These are phyloP conservation scores for Procavia capensis DNA, from an alignment of 2,113 vertebrate genomes.

Conservation along the genomic window DNA sequence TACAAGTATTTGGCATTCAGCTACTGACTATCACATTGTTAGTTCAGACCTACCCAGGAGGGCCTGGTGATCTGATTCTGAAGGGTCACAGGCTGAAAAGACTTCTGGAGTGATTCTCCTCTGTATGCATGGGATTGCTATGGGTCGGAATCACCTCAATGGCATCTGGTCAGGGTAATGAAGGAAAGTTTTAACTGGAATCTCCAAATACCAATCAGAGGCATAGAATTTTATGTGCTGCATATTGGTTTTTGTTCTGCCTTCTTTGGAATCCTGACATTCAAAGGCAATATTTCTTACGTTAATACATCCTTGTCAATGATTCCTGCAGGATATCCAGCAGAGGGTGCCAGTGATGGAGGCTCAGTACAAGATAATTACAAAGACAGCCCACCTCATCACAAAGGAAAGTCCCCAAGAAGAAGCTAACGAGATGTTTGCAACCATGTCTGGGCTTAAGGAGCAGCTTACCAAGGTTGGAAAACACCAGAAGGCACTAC, in stretches of 20 bases:
- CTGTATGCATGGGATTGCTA: not conserved
- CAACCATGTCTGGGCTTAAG: constrained; percentile 90
- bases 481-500: not conserved
- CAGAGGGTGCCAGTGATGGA: constrained; percentile 94
- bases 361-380: constrained; percentile 92
- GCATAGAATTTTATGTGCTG: not conserved
- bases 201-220: not conserved
- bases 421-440: constrained; percentile 91
- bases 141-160: not conserved
- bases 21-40: not conserved
- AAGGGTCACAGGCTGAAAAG: not conserved
- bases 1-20: not conserved
- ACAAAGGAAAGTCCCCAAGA: constrained; percentile 92
- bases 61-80: not conserved
- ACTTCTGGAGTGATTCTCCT: not conserved
- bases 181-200: not conserved
- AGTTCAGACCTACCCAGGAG: not conserved
- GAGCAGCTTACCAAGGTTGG: constrained; percentile 93
- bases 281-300: not conserved
- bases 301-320: constrained; percentile 11
- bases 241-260: not conserved
- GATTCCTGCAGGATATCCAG: constrained; percentile 90
- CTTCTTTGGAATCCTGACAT: not conserved
- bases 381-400: constrained; percentile 92
- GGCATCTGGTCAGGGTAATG: not conserved